Evolutionary conservation across 1,140 invertebrate species (phyloP), one percentile per base, ranked within the genome.

Genomic region (Papilio polytes): DNA sequence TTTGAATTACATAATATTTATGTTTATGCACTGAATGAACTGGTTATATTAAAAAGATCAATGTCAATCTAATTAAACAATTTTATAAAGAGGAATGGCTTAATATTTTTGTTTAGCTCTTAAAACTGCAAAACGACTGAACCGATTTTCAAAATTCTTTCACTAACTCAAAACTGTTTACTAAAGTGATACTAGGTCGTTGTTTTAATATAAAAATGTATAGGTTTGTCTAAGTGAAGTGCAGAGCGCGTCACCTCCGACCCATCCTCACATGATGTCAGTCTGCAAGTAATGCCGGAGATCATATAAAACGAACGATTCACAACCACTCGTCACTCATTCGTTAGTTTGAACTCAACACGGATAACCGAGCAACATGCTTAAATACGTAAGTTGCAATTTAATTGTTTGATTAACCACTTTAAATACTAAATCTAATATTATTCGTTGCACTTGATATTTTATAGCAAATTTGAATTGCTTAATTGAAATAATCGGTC

Each of bases 321-420:
- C 74, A 84, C 88, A 88, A 90, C 82, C 87, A 90, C 74, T 78
- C 48, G 88, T 90, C 91, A 93, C 86, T 94, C 92, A 94, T 94
- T 94, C 93, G 93, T 94, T 94, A 92, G 89, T 90, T 90, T 92
- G 91, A 91, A 89, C 91, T 92, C 93, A 90, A 86, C 85, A 91
- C 88, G 90, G 89, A 91, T 89, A 86, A 92, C 92, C 85, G 86
- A 92, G 84, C 91, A 93, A 78, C 89, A 94, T 94, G 93, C 87
- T 94, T 72, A 94, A 93, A 94, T 94, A 94, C 93, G 93, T 94
- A 87, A 94, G 93, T 94, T 74, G 41, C 80, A 36, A 80, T 59
- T 78, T 80, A 78, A 85, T 83, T 88, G 85, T 85, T 74, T 31
- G 56, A 79, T 80, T 81, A 80, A 78, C 41, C 70, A 80, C 73